Base-by-base conservation (phyloP, 2,888 invertebrate species). In the Acleris cristana region DNA sequence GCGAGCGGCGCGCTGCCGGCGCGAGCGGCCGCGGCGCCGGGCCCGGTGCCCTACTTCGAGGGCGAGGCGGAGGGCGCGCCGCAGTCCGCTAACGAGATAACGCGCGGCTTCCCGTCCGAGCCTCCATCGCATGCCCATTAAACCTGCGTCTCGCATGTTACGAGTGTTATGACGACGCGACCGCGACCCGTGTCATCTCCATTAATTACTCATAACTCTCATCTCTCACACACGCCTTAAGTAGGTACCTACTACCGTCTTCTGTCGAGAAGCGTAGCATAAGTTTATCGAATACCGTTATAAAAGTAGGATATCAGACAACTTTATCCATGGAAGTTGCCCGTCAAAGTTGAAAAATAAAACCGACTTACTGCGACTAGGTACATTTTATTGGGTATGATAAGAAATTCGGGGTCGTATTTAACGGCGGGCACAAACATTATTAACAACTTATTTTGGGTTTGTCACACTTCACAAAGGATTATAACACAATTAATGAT, bases 31-130 rank as follows among this genome's bases (percentile, higher is more conserved):
- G 74, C 77, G 74, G 74, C 23, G 55, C 83, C 74, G 74, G 74
- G 76, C 78, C 75, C 76, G 77, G 71, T 85, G 88, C 81, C 86
- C 89, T 86, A 88, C 77, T 85, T 88, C 82, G 79, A 76, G 77
- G 79, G 74, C 79, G 77, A 69, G 77, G 78, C 72, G 74, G 76
- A 79, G 80, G 82, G 79, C 76, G 81, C 81, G 77, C 76, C 81
- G 81, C 84, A 82, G 76, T 82, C 75, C 78, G 62, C 67, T 70
- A 55, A 59, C 63, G 61, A 51, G 64, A 64, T 71, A 59, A 57
- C 64, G 61, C 70, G 71, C 76, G 45, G 45, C 45, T 45, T 45
- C 60, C 64, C 65, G 65, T 26, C 40, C n/a, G 52, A 60, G 45
- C 49, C 19, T 49, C 53, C 66, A 67, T 64, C 57, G 44, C 64